Base-by-base conservation (phyloP, 64 coral and sea anemone genomes). In the Stylophora pistillata region DNA sequence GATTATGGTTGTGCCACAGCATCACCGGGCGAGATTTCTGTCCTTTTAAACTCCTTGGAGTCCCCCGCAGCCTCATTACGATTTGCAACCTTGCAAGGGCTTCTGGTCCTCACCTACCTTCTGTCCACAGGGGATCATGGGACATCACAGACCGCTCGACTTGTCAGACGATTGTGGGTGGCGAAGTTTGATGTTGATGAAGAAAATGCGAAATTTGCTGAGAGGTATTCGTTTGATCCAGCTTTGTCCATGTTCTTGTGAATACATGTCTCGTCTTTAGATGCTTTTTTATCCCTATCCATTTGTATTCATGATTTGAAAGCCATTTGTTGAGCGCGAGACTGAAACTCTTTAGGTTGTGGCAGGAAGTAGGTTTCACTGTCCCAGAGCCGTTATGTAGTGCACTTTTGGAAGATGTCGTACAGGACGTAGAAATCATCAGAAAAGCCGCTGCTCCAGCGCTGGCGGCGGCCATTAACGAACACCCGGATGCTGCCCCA, bases 101-200 rank as follows among this genome's bases (percentile, higher is more conserved):
- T 99, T 53, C 87, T 88, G 5, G 82, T 60, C 9, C 87, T 99
- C 15, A 57, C 13, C 47, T 53, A 68, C 9, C 74, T 98, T 5
- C 79, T 98, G 26, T 90, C 90, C 27, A 20, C 71, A 17, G 75
- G 59, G 58, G 86, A 95, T 52, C 59, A 87, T 78, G 94, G 77
- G 74, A 98, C 59, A 76, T 71, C 69, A 53, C 80, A 90, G 74
- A 86, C 90, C 23, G 72, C 74, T 30, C 77, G 58, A 73, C 78
- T 95, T 62, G 77, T 98, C 23, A 90, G 87, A 76, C 79, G 96
- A 41, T 56, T 98, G 26, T 98, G 93, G 96, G 87, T 94, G 13
- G 90, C 96, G 23, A 94, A 71, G 54, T 98, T 98, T 88, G 96
- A 98, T 85, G 89, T 81, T 10, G 87, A 98, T 61, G 92, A 92